A percentile compares a stretch with the other conserved stretches of the same genome.
Evolutionary conservation across 2,113 vertebrate genomes (phyloP).

Genomic region (Malurus cyaneus): DNA sequence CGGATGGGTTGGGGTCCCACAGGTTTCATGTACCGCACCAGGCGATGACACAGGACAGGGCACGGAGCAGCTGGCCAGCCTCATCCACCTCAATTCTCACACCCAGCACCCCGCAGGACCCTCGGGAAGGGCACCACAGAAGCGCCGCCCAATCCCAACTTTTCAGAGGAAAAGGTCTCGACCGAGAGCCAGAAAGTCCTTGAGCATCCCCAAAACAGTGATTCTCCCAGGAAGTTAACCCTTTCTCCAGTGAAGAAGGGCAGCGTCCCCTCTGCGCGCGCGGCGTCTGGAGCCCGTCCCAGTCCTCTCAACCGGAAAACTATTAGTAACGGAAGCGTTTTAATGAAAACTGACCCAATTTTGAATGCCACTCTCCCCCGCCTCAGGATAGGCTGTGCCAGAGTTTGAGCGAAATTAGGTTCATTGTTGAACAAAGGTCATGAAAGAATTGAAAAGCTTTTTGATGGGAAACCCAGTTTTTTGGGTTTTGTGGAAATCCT

Average conservation of each 20-base stretch:
- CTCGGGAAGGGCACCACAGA: fast-evolving
- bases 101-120: background rate
- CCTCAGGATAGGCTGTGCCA: constrained; percentile 2
- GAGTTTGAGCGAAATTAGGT: constrained; percentile 39
- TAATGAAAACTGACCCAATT: constrained; percentile 54
- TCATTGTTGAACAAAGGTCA: constrained; percentile 45
- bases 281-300: background rate
- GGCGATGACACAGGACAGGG: fast-evolving
- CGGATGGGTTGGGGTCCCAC: fast-evolving
- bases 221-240: constrained; percentile 30
- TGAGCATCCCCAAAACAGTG: background rate
- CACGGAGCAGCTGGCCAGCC: background rate
- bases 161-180: background rate
- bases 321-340: constrained; percentile 19
- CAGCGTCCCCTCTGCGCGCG: background rate
- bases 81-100: fast-evolving
- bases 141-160: fast-evolving
- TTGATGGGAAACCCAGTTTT: constrained; percentile 24
- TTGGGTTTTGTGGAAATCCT: constrained; percentile 25
- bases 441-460: constrained; percentile 14
- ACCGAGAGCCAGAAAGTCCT: background rate
- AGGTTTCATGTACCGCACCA: fast-evolving
- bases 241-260: background rate
- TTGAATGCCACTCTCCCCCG: constrained; percentile 11
- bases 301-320: background rate